Evolutionary conservation across 2,113 vertebrate species (phyloP).

Genomic region (Aegithalos caudatus): DNA sequence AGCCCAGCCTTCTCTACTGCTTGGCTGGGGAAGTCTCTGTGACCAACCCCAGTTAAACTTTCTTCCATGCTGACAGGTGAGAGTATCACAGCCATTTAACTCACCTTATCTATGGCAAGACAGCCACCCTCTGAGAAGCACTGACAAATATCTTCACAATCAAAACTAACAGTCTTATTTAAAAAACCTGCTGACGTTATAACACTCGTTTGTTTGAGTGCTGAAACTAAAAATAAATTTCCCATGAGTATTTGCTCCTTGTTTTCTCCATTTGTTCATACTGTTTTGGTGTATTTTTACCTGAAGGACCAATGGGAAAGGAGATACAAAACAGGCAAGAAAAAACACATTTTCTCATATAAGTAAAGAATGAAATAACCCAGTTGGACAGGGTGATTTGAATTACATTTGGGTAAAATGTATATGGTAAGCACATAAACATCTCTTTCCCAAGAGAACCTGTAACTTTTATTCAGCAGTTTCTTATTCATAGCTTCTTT

Average conservation of each 20-base stretch:
- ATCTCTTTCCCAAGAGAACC: background rate
- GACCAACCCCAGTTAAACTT: background rate
- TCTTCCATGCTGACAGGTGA: background rate
- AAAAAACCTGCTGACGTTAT: background rate
- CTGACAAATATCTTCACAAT: background rate
- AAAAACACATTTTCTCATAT: background rate
- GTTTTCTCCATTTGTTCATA: background rate
- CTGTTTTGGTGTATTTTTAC: background rate
- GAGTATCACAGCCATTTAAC: background rate
- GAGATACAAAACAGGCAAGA: background rate
- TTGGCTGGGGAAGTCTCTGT: background rate
- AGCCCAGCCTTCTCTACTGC: background rate
- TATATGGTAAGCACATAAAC: background rate
- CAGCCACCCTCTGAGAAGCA: background rate
- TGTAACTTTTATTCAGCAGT: background rate
- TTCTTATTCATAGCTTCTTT: background rate
- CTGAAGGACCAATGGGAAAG: background rate
- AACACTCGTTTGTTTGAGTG: background rate
- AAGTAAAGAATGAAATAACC: background rate
- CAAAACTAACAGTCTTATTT: background rate
- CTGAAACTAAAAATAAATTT: background rate
- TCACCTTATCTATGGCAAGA: background rate
- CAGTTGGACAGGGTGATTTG: background rate
- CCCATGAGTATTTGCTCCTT: background rate
- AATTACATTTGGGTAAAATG: background rate